A percentile compares a stretch with the other conserved stretches of the same genome.
Evolutionary conservation across 1,140 invertebrate species (phyloP).

Genomic region (Venturia canescens): DNA sequence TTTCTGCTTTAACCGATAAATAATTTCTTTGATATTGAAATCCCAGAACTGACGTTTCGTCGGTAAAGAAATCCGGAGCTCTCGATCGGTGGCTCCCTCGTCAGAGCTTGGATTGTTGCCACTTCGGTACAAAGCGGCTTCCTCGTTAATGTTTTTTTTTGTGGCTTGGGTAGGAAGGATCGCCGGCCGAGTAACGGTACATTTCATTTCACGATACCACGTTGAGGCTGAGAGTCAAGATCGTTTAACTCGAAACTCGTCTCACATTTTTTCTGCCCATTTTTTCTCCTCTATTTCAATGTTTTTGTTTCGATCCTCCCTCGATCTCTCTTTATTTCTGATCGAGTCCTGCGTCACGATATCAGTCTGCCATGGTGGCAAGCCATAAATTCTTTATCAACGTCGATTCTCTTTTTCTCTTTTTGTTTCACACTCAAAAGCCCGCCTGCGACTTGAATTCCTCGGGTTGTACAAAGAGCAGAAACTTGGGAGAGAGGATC

Average conservation of each 20-base stretch:
- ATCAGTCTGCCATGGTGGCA: neutral
- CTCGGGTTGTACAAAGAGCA: neutral
- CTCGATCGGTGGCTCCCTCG: neutral
- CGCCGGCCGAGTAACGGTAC: constrained; percentile 73
- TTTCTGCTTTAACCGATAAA: too few relatives aligned
- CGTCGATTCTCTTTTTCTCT: neutral
- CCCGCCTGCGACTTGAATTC: neutral
- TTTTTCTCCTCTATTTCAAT: constrained; percentile 16
- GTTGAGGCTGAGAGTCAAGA: neutral
- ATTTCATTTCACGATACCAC: constrained; percentile 63
- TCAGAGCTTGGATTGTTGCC: too few relatives aligned
- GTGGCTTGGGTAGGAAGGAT: constrained; percentile 46
- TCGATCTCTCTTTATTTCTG: neutral
- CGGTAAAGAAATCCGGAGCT: neutral
- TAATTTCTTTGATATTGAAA: too few relatives aligned
- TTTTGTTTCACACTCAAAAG: neutral
- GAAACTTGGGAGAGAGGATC: constrained; percentile 7
- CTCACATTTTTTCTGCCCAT: constrained; percentile 27
- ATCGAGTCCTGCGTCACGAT: constrained; percentile 6
- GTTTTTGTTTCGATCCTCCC: neutral
- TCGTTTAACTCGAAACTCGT: constrained; percentile 41
- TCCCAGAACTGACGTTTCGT: too few relatives aligned
- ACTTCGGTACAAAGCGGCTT: neutral
- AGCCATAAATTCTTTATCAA: constrained; percentile 8
- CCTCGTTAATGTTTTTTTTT: neutral